A percentile compares a stretch with the other conserved stretches of the same genome.
These are phyloP conservation scores for Hipparchia sbordonii DNA, from an alignment of 2,888 invertebrate genomes.

Conservation along the genomic window DNA sequence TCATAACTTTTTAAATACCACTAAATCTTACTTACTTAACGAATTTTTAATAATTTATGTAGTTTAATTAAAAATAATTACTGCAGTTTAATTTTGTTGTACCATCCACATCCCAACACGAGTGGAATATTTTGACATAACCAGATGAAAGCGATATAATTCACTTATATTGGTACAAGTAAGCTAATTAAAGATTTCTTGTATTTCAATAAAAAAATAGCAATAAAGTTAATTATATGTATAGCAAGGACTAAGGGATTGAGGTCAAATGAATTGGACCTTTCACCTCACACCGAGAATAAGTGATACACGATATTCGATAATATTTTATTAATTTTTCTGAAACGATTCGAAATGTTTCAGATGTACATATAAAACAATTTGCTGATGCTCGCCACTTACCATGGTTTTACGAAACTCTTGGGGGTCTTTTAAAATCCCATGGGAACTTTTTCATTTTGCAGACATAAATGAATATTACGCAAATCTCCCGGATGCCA, in stretches of 20 bases:
- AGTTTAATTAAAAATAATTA: constrained; percentile 14
- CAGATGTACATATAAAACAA: too few relatives aligned
- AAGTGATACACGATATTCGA: constrained; percentile 32
- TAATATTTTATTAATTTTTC: background rate
- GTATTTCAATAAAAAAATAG: constrained; percentile 45
- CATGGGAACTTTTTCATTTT: too few relatives aligned
- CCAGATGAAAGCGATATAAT: constrained; percentile 16
- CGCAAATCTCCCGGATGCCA: too few relatives aligned
- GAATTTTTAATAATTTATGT: background rate
- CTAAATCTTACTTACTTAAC: background rate
- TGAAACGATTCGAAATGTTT: background rate
- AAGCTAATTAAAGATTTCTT: constrained; percentile 47
- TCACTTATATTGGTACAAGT: constrained; percentile 40
- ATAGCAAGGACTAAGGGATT: constrained; percentile 44
- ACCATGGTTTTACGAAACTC: too few relatives aligned
- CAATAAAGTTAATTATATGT: background rate
- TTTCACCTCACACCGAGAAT: constrained; percentile 48
- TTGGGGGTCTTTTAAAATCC: too few relatives aligned
- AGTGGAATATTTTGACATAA: constrained; percentile 22
- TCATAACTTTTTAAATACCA: background rate
- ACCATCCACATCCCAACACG: constrained; percentile 4
- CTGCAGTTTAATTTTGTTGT: background rate
- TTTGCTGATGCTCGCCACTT: too few relatives aligned
- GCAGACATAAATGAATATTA: too few relatives aligned
- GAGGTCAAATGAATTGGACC: constrained; percentile 49